Conservation (phyloP, 2,113 vertebrate species). For the Polypterus bichir region DNA sequence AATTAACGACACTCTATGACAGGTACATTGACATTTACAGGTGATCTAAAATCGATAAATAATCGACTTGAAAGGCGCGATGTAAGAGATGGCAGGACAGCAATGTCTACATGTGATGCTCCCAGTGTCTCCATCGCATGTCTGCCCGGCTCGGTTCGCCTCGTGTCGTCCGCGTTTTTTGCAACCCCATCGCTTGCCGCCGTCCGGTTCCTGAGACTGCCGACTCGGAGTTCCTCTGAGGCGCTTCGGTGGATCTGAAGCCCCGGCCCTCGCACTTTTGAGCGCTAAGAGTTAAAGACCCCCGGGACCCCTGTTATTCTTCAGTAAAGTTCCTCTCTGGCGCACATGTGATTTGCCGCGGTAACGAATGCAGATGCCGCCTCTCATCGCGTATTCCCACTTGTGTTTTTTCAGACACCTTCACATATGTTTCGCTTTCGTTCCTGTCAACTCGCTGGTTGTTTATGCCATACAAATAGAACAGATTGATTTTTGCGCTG, state of each 20-base stretch:
- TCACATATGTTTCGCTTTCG: constrained; percentile 61
- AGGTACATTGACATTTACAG: neutral
- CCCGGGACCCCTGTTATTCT: constrained; percentile 30
- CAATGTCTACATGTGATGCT: neutral
- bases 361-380: constrained; percentile 65
- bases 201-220: too few relatives aligned
- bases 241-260: too few relatives aligned
- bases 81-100: neutral
- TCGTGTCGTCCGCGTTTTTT: too few relatives aligned
- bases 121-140: too few relatives aligned
- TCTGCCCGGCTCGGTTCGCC: too few relatives aligned
- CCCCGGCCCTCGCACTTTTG: too few relatives aligned
- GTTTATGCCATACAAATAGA: constrained; percentile 58
- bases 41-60: neutral
- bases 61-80: neutral
- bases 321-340: constrained; percentile 57
- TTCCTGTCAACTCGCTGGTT: constrained; percentile 55
- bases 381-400: constrained; percentile 54
- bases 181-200: too few relatives aligned
- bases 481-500: constrained; percentile 56
- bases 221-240: too few relatives aligned
- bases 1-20: neutral
- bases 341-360: constrained; percentile 52
- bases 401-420: constrained; percentile 64
- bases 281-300: constrained; percentile 13